A percentile compares a stretch with the other conserved stretches of the same genome.
These are phyloP conservation scores for Scaptomyza graminum DNA, from an alignment of 1,140 invertebrate species.

Conservation along the genomic window DNA sequence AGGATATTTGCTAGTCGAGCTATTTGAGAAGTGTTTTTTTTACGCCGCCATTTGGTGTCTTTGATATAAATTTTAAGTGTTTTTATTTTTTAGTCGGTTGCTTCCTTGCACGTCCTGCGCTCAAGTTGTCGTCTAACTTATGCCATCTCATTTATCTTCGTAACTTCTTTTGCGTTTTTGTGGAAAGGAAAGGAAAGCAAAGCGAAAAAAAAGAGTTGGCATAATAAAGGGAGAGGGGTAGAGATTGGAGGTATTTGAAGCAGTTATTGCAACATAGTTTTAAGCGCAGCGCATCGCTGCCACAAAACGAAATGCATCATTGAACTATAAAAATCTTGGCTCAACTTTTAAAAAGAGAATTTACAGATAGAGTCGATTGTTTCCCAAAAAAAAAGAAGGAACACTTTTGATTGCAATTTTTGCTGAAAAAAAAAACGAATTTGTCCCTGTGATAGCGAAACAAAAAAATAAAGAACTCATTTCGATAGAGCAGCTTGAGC, in stretches of 20 bases:
- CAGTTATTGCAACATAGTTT: conserved; percentile 61
- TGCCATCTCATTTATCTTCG: conserved; percentile 82
- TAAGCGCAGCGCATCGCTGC: background rate
- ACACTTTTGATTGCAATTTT: no score
- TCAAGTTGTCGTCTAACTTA: conserved; percentile 79
- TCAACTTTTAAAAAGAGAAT: background rate
- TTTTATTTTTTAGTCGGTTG: conserved; percentile 39
- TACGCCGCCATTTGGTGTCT: conserved; percentile 24
- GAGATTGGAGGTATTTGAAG: conserved; percentile 6
- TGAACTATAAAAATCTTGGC: conserved; percentile 2
- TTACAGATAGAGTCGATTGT: background rate
- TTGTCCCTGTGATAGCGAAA: no score
- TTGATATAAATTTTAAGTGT: conserved; percentile 73
- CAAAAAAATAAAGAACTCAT: no score
- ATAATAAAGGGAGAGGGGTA: no score
- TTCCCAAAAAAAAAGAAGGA: no score
- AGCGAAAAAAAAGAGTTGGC: background rate
- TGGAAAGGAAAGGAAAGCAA: background rate
- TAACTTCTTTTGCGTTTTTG: conserved; percentile 50
- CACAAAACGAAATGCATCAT: conserved; percentile 21
- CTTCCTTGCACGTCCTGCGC: conserved; percentile 49
- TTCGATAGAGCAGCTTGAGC: no score
- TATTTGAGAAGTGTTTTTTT: conserved; percentile 7
- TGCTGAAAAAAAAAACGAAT: no score
- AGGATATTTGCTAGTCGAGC: background rate